phyloP scores from a whole-genome alignment of 2,888 invertebrate species.

The Aricia artaxerxes region DNA sequence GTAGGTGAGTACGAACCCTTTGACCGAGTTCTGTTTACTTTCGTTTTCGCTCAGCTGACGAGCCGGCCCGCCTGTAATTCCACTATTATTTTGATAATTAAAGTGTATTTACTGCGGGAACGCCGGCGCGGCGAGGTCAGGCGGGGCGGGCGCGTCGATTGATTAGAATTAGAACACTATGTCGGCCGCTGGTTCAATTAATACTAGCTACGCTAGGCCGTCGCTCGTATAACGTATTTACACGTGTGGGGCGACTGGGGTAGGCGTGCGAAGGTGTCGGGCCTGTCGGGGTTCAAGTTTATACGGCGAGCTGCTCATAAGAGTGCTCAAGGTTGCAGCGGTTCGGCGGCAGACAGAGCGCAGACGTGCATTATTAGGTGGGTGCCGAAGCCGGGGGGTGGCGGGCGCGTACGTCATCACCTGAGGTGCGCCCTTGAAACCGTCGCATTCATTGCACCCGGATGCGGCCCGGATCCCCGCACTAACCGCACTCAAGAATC shows the following conservation, averaged over 20 bases:
- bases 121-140: slow-evolving; percentile 39
- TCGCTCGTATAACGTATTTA: not conserved
- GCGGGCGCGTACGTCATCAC: slow-evolving; percentile 76
- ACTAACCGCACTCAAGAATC: slow-evolving; percentile 62
- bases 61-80: slow-evolving; percentile 66
- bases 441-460: slow-evolving; percentile 81
- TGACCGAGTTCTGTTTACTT: slow-evolving; percentile 82
- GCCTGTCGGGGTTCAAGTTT: slow-evolving; percentile 43
- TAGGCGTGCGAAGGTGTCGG: slow-evolving; percentile 24
- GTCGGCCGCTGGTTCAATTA: not conserved
- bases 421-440: slow-evolving; percentile 80
- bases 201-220: not conserved
- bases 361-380: slow-evolving; percentile 82
- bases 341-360: slow-evolving; percentile 78
- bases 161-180: not conserved
- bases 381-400: slow-evolving; percentile 73
- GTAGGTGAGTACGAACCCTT: slow-evolving; percentile 81
- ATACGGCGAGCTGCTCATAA: slow-evolving; percentile 52
- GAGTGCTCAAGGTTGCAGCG: slow-evolving; percentile 76
- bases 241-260: not conserved
- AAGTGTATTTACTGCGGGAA: slow-evolving; percentile 63
- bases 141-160: not conserved
- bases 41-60: slow-evolving; percentile 82
- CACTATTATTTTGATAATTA: slow-evolving; percentile 80
- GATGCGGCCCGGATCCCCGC: slow-evolving; percentile 73